Evolutionary conservation across 2,113 vertebrate species (phyloP), one percentile per base, ranked within the genome.

Genomic region (Xiphophorus couchianus): DNA sequence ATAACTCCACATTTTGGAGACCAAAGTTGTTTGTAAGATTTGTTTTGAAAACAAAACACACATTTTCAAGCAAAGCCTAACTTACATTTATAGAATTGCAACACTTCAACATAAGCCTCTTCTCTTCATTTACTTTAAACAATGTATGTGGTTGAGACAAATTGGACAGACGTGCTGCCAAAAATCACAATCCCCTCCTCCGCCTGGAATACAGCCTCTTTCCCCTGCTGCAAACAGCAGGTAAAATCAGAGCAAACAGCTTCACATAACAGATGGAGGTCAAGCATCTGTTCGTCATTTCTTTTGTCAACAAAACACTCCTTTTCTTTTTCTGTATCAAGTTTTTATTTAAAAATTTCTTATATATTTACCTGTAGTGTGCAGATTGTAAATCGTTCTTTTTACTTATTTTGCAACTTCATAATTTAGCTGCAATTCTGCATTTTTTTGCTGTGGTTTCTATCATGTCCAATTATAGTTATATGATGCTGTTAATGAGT

Each of bases 141-240:
- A 60, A 10, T 48, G 51, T 33, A 44, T 48, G 14, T 48, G 5
- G 6, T 48, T 48, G 44, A 42, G 37, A 74, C 54, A 31, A 13
- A 22, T 7, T 71, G 42, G 42, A 83, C 67, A 80, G 39, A 86
- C 44, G 80, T 67, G 64, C 35, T 76, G 78, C 74, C 78, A 86
- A 76, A 80, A 72, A 72, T 28, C 35, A 39, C 30, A n/a, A 11
- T 29, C 14, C 73, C 64, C 68, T 75, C 10, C 51, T 25, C 25
- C 0, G 29, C 60, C 28, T 66, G 69, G 39, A 54, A 8, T 71
- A n/a, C 9, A 48, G 58, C 22, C 54, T 81, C 13, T 60, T 78
- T n/a, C 30, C 48, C 48, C 15, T 54, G 48, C 15, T 54, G 15
- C 1, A 22, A 25, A 25, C 48, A 54, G 48, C 48, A 54, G 19